phyloP scores from a whole-genome alignment of 2,888 invertebrate species.

The Abrostola tripartita region DNA sequence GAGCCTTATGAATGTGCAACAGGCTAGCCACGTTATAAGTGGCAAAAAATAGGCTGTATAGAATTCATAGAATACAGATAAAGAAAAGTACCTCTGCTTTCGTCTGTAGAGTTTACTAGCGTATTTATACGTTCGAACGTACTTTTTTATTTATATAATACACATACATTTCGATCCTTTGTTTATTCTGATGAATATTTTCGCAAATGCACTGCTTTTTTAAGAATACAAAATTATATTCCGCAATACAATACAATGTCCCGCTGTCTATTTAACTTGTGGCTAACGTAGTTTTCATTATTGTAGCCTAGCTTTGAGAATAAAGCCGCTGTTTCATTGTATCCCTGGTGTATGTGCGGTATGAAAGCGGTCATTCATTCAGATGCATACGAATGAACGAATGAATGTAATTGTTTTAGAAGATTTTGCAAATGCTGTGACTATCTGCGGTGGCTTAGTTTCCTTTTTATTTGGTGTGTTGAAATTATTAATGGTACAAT shows the following conservation, averaged over 20 bases:
- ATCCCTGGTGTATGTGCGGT: conserved; percentile 13
- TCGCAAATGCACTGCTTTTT: too few species aligned
- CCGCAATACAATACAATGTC: neutral
- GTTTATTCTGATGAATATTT: too few species aligned
- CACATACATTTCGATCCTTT: too few species aligned
- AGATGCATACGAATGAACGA: conserved; percentile 36
- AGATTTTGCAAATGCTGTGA: conserved; percentile 25
- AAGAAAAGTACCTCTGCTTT: too few species aligned
- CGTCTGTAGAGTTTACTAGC: too few species aligned
- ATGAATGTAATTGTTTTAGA: conserved; percentile 47
- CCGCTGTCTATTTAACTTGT: conserved; percentile 17
- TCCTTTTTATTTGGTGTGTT: neutral
- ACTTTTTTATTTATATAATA: too few species aligned
- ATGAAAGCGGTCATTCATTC: conserved; percentile 40
- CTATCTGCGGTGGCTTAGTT: conserved; percentile 5
- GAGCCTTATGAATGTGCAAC: too few species aligned
- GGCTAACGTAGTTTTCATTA: conserved; percentile 11
- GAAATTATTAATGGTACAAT: neutral
- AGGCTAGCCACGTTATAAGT: too few species aligned
- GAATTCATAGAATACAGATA: too few species aligned
- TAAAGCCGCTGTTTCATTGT: conserved; percentile 45
- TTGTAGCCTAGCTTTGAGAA: conserved; percentile 27
- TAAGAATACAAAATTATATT: neutral
- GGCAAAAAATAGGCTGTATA: too few species aligned
- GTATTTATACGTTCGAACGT: too few species aligned